A percentile compares a stretch with the other conserved stretches of the same genome.
Conservation (phyloP, 2,888 invertebrate species). For the Poecilus cupreus region DNA sequence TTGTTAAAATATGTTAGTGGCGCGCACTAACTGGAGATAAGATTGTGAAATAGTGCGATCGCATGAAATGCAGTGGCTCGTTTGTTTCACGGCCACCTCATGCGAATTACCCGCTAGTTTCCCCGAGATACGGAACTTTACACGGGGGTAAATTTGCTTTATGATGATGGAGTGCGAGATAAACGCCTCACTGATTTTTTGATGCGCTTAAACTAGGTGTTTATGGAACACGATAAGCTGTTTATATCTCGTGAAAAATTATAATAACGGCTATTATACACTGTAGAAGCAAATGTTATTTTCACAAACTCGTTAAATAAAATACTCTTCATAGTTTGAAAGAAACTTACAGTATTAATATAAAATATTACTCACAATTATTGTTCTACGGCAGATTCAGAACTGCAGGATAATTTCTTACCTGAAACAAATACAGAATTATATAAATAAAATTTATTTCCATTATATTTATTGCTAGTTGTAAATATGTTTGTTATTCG, state of each 20-base stretch:
- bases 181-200: conserved; percentile 27
- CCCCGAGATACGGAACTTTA: conserved; percentile 15
- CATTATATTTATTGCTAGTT: no score
- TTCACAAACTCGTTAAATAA: no score
- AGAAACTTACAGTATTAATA: background rate
- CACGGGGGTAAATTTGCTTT: conserved; percentile 18
- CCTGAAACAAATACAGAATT: conserved; percentile 7
- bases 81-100: conserved; percentile 29
- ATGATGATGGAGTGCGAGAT: conserved; percentile 20
- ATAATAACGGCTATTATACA: background rate
- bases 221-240: background rate
- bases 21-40: conserved; percentile 49
- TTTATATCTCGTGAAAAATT: conserved; percentile 12
- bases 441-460: no score
- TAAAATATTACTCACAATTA: no score
- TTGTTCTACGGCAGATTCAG: no score
- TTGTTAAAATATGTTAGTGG: conserved; percentile 49
- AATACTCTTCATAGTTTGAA: background rate
- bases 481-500: no score
- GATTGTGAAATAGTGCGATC: conserved; percentile 45
- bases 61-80: conserved; percentile 25
- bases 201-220: background rate
- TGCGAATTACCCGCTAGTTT: background rate
- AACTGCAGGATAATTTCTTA: background rate
- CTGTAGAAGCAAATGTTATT: background rate